phyloP scores from a whole-genome alignment of 2,113 vertebrate species.

The Aegithalos caudatus region DNA sequence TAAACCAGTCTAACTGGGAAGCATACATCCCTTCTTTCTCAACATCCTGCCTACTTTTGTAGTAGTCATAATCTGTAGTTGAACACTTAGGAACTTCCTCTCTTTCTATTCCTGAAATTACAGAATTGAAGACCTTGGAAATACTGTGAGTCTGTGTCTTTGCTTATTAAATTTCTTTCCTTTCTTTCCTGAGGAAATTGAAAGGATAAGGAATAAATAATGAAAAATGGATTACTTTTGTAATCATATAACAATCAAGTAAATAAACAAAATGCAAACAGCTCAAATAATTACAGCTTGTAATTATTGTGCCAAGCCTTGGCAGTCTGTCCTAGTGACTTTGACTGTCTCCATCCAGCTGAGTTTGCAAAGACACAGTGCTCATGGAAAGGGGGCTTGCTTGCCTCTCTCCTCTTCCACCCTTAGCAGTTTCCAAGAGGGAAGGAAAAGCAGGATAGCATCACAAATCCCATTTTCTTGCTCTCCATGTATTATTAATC shows the following conservation, averaged over 20 bases:
- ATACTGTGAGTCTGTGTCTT: not conserved
- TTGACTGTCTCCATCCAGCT: not conserved
- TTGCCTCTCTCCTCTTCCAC: not conserved
- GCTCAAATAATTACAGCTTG: not conserved
- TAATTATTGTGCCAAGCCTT: not conserved
- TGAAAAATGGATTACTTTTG: not conserved
- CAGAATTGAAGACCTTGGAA: not conserved
- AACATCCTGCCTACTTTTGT: not conserved
- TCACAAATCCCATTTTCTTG: not conserved
- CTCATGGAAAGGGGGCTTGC: not conserved
- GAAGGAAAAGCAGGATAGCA: not conserved
- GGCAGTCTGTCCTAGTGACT: not conserved
- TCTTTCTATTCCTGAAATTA: not conserved
- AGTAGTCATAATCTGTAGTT: not conserved
- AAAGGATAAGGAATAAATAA: not conserved
- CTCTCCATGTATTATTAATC: not conserved
- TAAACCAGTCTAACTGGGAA: not conserved
- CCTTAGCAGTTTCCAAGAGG: not conserved
- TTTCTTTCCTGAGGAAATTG: not conserved
- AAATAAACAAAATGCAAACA: not conserved
- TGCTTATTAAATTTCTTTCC: not conserved
- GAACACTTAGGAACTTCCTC: not conserved
- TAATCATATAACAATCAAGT: not conserved
- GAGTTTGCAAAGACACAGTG: not conserved
- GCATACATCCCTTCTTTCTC: not conserved